These are phyloP conservation scores for Heliconius hermathena DNA, from an alignment of 1,140 invertebrate species.

Conservation along the genomic window DNA sequence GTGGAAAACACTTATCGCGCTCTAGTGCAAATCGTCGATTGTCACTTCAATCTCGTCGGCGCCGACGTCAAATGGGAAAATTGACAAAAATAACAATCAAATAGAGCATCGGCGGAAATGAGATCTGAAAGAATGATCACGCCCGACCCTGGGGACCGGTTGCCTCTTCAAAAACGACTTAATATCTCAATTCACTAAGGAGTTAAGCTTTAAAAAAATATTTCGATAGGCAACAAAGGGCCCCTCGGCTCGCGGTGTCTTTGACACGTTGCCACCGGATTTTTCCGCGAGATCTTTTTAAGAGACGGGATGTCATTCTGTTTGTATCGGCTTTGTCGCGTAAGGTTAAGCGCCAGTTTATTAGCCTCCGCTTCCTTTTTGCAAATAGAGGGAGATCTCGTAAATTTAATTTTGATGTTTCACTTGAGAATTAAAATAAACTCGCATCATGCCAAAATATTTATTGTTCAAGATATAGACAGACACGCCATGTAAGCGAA, in stretches of 20 bases:
- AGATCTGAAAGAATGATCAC: conserved; percentile 80
- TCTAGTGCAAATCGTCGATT: conserved; percentile 77
- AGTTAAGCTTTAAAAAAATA: conserved; percentile 81
- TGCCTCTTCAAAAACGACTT: conserved; percentile 79
- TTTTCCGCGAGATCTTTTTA: conserved; percentile 75
- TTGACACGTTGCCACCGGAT: conserved; percentile 77
- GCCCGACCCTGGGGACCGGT: conserved; percentile 72
- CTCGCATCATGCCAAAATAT: neutral
- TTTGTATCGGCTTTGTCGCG: conserved; percentile 78
- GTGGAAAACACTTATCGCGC: conserved; percentile 79
- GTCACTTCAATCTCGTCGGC: conserved; percentile 75
- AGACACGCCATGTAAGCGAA: conserved; percentile 47
- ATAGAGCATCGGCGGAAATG: conserved; percentile 79
- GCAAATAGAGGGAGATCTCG: conserved; percentile 69
- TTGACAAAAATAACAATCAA: conserved; percentile 81
- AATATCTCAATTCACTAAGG: conserved; percentile 82
- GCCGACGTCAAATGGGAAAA: conserved; percentile 68
- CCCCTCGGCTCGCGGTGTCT: conserved; percentile 74
- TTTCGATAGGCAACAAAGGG: conserved; percentile 77
- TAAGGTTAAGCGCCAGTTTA: conserved; percentile 78
- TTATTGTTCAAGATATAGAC: conserved; percentile 42
- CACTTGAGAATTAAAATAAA: neutral
- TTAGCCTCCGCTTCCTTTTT: conserved; percentile 73
- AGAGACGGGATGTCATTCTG: conserved; percentile 75
- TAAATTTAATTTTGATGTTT: conserved; percentile 43